Base-by-base conservation (phyloP, 2,888 invertebrate genomes). In the Epinotia brunnichana region DNA sequence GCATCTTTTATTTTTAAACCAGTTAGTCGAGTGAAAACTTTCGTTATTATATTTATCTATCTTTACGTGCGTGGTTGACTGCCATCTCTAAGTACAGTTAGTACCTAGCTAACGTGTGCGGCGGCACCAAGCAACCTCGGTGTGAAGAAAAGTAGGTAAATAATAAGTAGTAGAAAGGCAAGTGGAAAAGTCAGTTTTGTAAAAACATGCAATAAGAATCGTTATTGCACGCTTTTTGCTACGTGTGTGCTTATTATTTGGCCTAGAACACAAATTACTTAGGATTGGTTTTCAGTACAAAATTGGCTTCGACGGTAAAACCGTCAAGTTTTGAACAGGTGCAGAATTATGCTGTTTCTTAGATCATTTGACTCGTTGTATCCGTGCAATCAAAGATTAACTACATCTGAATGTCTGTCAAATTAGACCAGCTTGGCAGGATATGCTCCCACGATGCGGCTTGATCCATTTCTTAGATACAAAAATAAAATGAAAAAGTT, bases 61-160 rank as follows among this genome's bases (percentile, higher is more conserved):
- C 21, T 53, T 53, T 39, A 54, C 35, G 64, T 63, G 53, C 19
- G 64, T 63, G 53, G 19, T 56, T 56, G 39, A 56, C n/a, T 48
- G 24, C n/a, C n/a, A 29, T 11, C 48, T 48, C 29, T 57, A n/a
- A 24, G 60, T 35, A n/a, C n/a, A n/a, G n/a, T n/a, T n/a, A n/a
- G n/a, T n/a, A n/a, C n/a, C n/a, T n/a, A 17, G 41, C 19, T n/a
- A 10, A 44, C 48, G 48, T n/a, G 24, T 59, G 35, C 24, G 5
- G 56, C 15, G 24, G 15, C n/a, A 10, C n/a, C 48, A 17, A 62
- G 48, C 48, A 24, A 48, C n/a, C 15, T n/a, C 17, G 48, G 29
- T 44, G 29, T 10, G 7, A 29, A n/a, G 59, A 59, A 59, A 59
- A 39, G 39, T 39, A 11, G 59, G 59, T 59, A 59, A 59, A 60